Percentiles rank a stretch among this genome's conserved stretches.
These are phyloP conservation scores for Fringilla coelebs DNA, from an alignment of 2,797 vertebrate genomes.

Conservation along the genomic window DNA sequence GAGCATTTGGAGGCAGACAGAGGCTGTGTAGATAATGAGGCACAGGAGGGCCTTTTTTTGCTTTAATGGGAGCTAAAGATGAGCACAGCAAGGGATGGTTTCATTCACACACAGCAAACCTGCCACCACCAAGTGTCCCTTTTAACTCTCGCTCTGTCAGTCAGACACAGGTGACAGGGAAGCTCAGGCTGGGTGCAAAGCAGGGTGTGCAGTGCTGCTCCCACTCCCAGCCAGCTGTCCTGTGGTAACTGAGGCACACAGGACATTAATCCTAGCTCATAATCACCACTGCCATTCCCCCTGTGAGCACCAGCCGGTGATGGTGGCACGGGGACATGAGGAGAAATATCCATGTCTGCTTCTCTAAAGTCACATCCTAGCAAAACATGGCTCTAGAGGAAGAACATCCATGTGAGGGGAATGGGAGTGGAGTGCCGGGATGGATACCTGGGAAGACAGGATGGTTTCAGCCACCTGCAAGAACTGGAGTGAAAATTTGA, in stretches of 20 bases:
- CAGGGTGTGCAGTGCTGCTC: not conserved
- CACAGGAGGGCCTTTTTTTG: not conserved
- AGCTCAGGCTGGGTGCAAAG: not conserved
- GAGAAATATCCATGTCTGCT: not conserved
- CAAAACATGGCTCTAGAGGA: not conserved
- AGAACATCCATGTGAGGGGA: not conserved
- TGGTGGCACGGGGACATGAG: accelerated
- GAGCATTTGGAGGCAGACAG: not conserved
- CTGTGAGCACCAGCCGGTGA: not conserved
- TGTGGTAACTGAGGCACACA: accelerated
- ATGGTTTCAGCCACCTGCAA: not conserved
- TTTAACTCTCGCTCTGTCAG: not conserved
- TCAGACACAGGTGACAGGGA: not conserved
- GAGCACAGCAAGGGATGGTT: not conserved
- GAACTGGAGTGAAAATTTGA: not conserved
- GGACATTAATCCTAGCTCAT: not conserved
- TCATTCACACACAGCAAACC: not conserved
- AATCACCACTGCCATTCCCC: not conserved
- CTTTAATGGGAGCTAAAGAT: not conserved
- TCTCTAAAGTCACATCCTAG: not conserved
- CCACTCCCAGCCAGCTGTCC: not conserved
- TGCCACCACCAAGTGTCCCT: not conserved
- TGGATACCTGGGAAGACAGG: not conserved
- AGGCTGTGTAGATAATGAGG: not conserved
- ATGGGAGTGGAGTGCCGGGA: not conserved